Evolutionary conservation across 2,113 vertebrate genomes (phyloP).

Genomic region (Mobula hypostoma): DNA sequence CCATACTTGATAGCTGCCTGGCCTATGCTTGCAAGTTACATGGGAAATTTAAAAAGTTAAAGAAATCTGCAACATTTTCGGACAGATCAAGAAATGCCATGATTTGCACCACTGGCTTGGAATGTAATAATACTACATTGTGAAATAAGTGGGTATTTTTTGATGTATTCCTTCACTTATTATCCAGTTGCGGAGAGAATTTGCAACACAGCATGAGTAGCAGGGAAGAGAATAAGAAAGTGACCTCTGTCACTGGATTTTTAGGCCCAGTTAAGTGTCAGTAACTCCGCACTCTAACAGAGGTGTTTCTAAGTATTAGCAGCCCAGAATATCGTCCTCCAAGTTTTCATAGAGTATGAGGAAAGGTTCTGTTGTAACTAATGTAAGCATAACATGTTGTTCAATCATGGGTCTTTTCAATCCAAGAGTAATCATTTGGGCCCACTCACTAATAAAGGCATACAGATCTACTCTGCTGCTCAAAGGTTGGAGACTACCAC

Average conservation of each 20-base stretch:
- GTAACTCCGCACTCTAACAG: neutral
- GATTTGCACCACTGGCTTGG: neutral
- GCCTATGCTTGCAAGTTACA: neutral
- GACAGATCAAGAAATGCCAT: neutral
- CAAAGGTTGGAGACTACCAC: neutral
- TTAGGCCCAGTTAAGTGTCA: neutral
- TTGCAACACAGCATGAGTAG: neutral
- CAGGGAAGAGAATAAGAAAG: neutral
- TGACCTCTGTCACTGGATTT: neutral
- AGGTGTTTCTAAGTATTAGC: neutral
- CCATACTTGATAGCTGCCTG: no score
- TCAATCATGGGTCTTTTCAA: neutral
- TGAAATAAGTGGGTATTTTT: neutral
- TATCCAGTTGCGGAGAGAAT: neutral
- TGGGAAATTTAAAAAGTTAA: neutral
- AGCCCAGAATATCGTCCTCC: neutral
- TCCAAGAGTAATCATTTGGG: neutral
- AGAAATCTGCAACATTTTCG: neutral
- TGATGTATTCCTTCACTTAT: neutral
- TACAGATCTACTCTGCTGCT: neutral
- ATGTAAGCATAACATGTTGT: neutral
- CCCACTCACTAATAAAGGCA: neutral
- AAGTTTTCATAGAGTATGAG: neutral
- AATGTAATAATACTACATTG: neutral
- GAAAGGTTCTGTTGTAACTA: neutral